phyloP scores from a whole-genome alignment of 1,140 invertebrate species.

The Heliconius hermathena region DNA sequence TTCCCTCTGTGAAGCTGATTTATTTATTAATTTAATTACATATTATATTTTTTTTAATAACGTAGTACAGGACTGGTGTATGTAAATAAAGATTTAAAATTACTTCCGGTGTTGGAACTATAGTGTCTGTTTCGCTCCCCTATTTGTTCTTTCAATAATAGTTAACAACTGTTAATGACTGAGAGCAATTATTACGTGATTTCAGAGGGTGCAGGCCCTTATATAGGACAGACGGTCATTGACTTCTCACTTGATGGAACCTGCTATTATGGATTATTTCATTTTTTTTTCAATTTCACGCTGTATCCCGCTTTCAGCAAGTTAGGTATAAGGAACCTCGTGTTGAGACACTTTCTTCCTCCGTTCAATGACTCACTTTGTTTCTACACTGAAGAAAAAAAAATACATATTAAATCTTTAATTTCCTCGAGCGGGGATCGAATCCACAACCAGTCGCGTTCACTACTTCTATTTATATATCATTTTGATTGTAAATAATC shows the following conservation, averaged over 20 bases:
- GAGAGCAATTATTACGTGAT: constrained; percentile 50
- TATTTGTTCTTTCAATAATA: constrained; percentile 42
- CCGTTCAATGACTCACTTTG: too few relatives aligned
- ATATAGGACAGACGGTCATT: constrained; percentile 47
- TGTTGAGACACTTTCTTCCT: too few relatives aligned
- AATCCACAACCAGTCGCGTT: too few relatives aligned
- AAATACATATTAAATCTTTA: not conserved
- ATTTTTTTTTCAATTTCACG: too few relatives aligned
- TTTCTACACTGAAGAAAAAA: too few relatives aligned
- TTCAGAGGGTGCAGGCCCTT: constrained; percentile 46
- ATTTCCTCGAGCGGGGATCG: too few relatives aligned
- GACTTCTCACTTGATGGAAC: constrained; percentile 44
- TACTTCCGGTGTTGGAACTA: constrained; percentile 16
- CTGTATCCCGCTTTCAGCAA: too few relatives aligned
- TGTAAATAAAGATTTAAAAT: constrained; percentile 7
- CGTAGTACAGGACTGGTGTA: not conserved
- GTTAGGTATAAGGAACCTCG: too few relatives aligned
- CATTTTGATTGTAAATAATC: constrained; percentile 24
- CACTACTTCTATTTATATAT: constrained; percentile 37
- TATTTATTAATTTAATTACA: too few relatives aligned
- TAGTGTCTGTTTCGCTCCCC: constrained; percentile 26
- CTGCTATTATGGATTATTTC: constrained; percentile 42
- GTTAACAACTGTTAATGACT: constrained; percentile 45
- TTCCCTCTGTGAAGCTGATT: too few relatives aligned
- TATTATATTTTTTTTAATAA: not conserved